Conservation (phyloP, 2,797 vertebrate genomes). For the Orientallactaga sibirica region DNA sequence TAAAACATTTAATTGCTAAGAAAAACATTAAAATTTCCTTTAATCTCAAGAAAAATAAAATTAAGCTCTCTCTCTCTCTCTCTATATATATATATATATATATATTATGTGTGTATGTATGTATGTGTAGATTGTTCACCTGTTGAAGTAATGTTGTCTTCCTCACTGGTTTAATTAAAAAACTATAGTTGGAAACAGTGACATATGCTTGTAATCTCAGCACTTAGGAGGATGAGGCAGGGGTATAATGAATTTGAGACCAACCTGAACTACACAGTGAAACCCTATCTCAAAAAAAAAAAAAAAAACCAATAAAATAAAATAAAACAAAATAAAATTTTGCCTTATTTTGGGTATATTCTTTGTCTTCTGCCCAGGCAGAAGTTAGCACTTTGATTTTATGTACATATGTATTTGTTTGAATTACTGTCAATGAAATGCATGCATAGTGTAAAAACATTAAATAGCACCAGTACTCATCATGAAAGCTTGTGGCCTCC, state of each 20-base stretch:
- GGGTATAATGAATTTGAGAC: neutral
- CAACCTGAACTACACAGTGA: neutral
- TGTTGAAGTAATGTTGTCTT: neutral
- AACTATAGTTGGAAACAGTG: neutral
- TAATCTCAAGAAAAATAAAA: constrained; percentile 64
- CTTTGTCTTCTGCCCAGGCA: neutral
- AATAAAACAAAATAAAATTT: neutral
- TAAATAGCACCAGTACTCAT: neutral
- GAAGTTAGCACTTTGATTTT: neutral
- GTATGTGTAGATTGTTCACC: neutral
- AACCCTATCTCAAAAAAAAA: neutral
- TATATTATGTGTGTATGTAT: neutral
- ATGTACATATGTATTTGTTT: neutral
- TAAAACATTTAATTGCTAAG: constrained; percentile 50
- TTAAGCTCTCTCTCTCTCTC: neutral
- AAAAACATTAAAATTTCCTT: constrained; percentile 52
- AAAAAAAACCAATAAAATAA: neutral
- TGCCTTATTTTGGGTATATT: neutral
- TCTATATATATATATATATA: neutral
- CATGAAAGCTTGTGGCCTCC: neutral
- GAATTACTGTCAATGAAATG: neutral
- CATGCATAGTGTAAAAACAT: neutral
- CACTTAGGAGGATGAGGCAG: too few relatives aligned
- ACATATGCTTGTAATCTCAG: neutral
- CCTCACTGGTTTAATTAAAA: constrained; percentile 9